Evolutionary conservation across 2,888 invertebrate species (phyloP).

Genomic region (Galerucella calmariensis): DNA sequence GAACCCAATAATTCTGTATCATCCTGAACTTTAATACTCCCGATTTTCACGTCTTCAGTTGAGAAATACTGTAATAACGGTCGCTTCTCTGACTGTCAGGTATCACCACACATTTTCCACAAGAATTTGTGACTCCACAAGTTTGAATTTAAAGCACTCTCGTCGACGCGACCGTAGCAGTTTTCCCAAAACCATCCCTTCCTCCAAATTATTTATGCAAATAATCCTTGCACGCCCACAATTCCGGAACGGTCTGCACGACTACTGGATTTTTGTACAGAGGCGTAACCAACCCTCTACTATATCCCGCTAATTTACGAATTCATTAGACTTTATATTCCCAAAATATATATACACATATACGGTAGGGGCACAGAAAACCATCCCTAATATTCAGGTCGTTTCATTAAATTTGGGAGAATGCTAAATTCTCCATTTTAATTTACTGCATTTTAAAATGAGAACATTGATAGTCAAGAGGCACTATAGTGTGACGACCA

Average conservation of each 20-base stretch:
- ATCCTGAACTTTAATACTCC: neutral
- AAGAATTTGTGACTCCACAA: slow-evolving; percentile 24
- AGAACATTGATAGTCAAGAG: too few species aligned
- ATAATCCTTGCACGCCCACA: slow-evolving; percentile 29
- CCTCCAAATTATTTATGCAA: slow-evolving; percentile 25
- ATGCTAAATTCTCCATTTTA: too few species aligned
- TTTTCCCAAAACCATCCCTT: slow-evolving; percentile 21
- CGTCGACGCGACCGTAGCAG: slow-evolving; percentile 16
- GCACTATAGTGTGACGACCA: too few species aligned
- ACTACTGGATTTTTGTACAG: slow-evolving; percentile 19
- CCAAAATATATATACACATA: too few species aligned
- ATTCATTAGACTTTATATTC: neutral
- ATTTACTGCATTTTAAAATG: too few species aligned
- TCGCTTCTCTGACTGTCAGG: slow-evolving; percentile 18
- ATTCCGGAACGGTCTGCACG: slow-evolving; percentile 28
- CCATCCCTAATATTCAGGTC: too few species aligned
- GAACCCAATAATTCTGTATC: neutral
- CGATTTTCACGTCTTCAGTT: neutral
- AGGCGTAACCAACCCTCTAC: neutral
- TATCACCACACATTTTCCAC: slow-evolving; percentile 27
- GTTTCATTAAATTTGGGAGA: too few species aligned
- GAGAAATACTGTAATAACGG: slow-evolving; percentile 6
- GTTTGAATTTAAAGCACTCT: slow-evolving; percentile 29
- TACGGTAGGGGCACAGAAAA: too few species aligned
- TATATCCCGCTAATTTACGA: neutral